Evolutionary conservation across 2,113 vertebrate genomes (phyloP).

Genomic region (Menura novaehollandiae): DNA sequence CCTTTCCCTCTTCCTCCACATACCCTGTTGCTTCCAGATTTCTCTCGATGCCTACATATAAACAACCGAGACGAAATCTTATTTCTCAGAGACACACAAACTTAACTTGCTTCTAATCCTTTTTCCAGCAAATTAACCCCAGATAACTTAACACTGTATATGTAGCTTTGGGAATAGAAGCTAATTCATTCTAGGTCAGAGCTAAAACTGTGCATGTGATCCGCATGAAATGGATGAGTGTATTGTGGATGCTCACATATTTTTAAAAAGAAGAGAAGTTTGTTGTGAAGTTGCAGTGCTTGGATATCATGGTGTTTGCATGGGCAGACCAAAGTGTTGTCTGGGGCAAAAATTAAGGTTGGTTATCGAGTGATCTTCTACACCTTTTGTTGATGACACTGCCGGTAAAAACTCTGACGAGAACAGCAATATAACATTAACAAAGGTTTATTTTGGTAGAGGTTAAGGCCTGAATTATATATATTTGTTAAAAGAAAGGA

Average conservation of each 20-base stretch:
- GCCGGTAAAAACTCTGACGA: not conserved
- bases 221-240: not conserved
- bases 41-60: not conserved
- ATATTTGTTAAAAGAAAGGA: not conserved
- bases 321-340: not conserved
- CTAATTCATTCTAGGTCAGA: slow-evolving; percentile 31
- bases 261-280: not conserved
- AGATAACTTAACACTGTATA: not conserved
- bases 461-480: not conserved
- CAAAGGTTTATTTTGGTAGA: not conserved
- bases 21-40: slow-evolving; percentile 50
- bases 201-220: not conserved
- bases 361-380: not conserved
- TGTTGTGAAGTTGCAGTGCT: not conserved
- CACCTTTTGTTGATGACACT: not conserved
- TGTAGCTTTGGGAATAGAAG: slow-evolving; percentile 13
- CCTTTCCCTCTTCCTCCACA: slow-evolving; percentile 53
- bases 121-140: slow-evolving; percentile 48
- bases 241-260: not conserved
- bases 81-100: not conserved
- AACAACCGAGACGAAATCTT: not conserved
- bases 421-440: not conserved
- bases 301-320: not conserved
- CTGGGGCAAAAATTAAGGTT: not conserved
- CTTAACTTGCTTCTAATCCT: slow-evolving; percentile 1